Evolutionary conservation across 2,888 invertebrate species (phyloP), one percentile per base, ranked within the genome.

Genomic region (Tenthredo livida): DNA sequence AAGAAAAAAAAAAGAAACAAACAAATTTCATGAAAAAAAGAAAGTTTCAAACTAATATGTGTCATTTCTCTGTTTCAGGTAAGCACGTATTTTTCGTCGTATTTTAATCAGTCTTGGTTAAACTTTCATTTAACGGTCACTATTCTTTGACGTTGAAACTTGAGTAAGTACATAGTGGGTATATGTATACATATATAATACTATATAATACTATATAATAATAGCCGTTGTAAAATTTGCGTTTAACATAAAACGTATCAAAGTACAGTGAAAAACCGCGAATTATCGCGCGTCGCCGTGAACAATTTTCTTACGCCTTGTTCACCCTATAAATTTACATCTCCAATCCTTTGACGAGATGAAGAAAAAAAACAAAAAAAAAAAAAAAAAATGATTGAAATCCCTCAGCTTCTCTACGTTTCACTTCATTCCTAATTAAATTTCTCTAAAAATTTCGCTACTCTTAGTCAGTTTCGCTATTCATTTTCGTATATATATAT

Each of bases 21-120:
- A 70, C 0, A 72, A 37, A 40, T 15, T 40, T 25, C 15, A 29
- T 29, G 12, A 5, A 40, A 77, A 75, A 47, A 50, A 47, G 50
- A 54, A 77, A 77, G 77, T 77, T 77, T 33, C 33, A 54, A 12
- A n/a, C 50, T 77, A 77, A 47, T 77, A 33, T 54, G 77, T 77
- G 77, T 50, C 50, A 77, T 77, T 77, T 77, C n/a, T 77, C 54
- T 77, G 77, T 77, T 77, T 77, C 77, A 77, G 77, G 77, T 77
- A 77, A 77, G 77, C 77, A 54, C n/a, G 72, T 73, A 73, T 73
- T 25, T 73, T 73, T 73, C 77, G 50, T 29, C 29, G 17, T 50
- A 12, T 77, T 29, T 54, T 29, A 12, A 7, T 50, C 50, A 70
- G 17, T 73, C 25, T 25, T 43, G 72, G 72, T 10, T 73, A 37